phyloP scores from a whole-genome alignment of 2,113 vertebrate genomes.

The Leucoraja erinaceus region DNA sequence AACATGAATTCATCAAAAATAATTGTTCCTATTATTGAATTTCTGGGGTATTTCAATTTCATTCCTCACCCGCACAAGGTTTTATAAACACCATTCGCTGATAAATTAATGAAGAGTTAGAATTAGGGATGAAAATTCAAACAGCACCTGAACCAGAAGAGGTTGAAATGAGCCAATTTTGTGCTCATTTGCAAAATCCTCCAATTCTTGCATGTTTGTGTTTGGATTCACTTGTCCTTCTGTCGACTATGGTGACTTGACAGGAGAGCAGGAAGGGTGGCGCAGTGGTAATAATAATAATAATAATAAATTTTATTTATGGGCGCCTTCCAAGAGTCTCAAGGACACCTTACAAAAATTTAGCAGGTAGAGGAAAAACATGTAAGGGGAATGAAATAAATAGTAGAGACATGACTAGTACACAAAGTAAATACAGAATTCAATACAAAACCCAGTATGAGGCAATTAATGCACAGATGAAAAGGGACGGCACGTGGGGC shows the following conservation, averaged over 20 bases:
- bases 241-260: neutral
- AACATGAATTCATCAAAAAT: neutral
- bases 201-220: neutral
- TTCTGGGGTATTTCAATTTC: constrained; percentile 21
- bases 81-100: neutral
- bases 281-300: no score
- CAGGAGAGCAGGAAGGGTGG: neutral
- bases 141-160: neutral
- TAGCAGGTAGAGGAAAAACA: no score
- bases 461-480: no score
- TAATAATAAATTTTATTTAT: no score
- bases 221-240: neutral
- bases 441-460: no score
- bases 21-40: neutral
- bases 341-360: no score
- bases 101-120: neutral
- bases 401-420: no score
- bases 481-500: no score
- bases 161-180: neutral
- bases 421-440: no score
- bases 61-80: neutral
- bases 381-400: no score
- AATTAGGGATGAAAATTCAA: neutral
- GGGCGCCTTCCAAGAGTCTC: no score
- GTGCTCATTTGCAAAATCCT: neutral